Evolutionary conservation across 1,140 invertebrate species (phyloP).

Genomic region (Galendromus occidentalis): DNA sequence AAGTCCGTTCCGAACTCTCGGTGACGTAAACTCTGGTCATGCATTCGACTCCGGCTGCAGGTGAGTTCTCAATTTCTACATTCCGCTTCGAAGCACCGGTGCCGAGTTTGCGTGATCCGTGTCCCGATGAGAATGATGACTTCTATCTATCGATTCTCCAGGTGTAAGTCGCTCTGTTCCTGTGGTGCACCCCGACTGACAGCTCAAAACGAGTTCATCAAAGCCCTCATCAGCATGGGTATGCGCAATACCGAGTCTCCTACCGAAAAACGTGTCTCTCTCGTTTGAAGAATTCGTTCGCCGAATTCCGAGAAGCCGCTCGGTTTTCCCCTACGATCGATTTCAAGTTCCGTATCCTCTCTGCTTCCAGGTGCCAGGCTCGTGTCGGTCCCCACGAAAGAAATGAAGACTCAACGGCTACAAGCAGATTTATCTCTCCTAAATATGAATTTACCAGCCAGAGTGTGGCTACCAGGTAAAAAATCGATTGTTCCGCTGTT

Average conservation of each 20-base stretch:
- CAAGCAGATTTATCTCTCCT: slow-evolving; percentile 75
- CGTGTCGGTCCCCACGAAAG: slow-evolving; percentile 74
- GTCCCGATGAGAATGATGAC: too few relatives aligned
- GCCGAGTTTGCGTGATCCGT: too few relatives aligned
- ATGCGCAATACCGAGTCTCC: slow-evolving; percentile 37
- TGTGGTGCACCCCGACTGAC: slow-evolving; percentile 48
- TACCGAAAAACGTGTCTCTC: too few relatives aligned
- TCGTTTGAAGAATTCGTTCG: too few relatives aligned
- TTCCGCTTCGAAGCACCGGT: too few relatives aligned
- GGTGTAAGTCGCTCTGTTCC: slow-evolving; percentile 29
- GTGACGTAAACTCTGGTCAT: slow-evolving; percentile 72
- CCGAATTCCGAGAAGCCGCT: too few relatives aligned
- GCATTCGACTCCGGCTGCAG: slow-evolving; percentile 87
- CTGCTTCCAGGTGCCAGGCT: slow-evolving; percentile 27
- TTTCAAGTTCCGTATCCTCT: not conserved
- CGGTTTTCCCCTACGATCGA: not conserved
- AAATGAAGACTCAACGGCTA: slow-evolving; percentile 60
- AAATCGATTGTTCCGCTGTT: too few relatives aligned
- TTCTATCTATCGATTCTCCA: slow-evolving; percentile 52
- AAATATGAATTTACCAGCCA: slow-evolving; percentile 86
- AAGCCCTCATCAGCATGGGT: slow-evolving; percentile 67
- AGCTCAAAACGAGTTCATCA: slow-evolving; percentile 64
- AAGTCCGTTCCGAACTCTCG: slow-evolving; percentile 34
- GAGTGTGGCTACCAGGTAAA: slow-evolving; percentile 70
- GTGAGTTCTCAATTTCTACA: slow-evolving; percentile 43